phyloP scores from a whole-genome alignment of 2,113 vertebrate species.

The Stegastes partitus region DNA sequence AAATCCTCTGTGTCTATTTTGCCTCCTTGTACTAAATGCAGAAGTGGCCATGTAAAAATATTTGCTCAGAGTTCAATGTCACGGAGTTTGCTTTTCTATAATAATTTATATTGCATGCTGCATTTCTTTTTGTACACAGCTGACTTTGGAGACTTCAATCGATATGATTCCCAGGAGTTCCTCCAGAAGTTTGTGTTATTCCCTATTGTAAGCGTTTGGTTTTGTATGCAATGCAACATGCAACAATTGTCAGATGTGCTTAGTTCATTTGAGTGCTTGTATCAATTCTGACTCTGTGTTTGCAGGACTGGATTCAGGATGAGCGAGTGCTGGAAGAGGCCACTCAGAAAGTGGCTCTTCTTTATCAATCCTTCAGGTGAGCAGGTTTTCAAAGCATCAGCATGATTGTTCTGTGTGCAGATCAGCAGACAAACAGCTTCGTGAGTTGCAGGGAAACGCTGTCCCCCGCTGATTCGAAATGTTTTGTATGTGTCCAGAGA shows the following conservation, averaged over 20 bases:
- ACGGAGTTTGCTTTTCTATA: background rate
- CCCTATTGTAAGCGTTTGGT: conserved; percentile 91
- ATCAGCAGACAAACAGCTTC: no score
- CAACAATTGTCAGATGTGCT: background rate
- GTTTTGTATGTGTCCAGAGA: no score
- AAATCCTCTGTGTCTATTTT: conserved; percentile 46
- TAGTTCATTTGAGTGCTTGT: background rate
- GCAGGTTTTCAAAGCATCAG: conserved; percentile 12
- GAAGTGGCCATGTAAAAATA: conserved; percentile 1
- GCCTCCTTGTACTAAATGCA: conserved; percentile 18
- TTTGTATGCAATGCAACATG: background rate
- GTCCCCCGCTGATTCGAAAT: no score
- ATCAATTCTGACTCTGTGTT: conserved; percentile 12
- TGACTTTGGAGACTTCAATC: conserved; percentile 97
- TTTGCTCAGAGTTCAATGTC: conserved; percentile 10
- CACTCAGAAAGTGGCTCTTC: conserved; percentile 95
- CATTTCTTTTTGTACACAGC: conserved; percentile 80
- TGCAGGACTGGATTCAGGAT: conserved; percentile 96
- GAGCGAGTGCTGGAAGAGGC: conserved; percentile 96
- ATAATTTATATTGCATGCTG: background rate
- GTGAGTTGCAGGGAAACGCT: no score
- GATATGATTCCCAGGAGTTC: conserved; percentile 98
- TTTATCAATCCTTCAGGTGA: conserved; percentile 96
- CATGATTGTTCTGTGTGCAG: background rate
- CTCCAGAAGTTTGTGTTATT: conserved; percentile 96